phyloP scores from a whole-genome alignment of 2,888 invertebrate species.

The Siphonodentalium dalli region DNA sequence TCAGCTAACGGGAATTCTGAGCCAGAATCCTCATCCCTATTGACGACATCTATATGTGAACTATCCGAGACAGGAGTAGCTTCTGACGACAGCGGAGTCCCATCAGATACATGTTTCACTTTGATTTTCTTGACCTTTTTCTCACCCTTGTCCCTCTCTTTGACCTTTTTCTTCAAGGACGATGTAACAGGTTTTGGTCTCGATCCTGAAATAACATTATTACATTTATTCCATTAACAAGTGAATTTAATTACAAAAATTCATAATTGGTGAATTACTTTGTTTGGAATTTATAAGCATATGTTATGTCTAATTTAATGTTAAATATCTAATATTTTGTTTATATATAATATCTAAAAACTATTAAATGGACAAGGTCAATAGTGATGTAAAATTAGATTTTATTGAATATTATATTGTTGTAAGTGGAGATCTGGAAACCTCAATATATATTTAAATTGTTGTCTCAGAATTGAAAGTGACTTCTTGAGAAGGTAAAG shows the following conservation, averaged over 20 bases:
- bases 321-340: too few species aligned
- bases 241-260: constrained; percentile 1
- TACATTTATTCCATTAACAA: not conserved
- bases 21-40: constrained; percentile 30
- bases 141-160: constrained; percentile 41
- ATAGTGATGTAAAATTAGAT: too few species aligned
- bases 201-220: not conserved
- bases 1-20: constrained; percentile 37
- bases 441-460: too few species aligned
- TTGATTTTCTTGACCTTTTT: constrained; percentile 39
- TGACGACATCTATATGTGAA: constrained; percentile 19
- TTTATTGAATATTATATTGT: too few species aligned
- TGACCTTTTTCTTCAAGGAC: constrained; percentile 37
- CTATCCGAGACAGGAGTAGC: constrained; percentile 1
- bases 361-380: too few species aligned
- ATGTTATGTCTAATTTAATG: too few species aligned
- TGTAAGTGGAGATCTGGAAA: too few species aligned
- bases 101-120: constrained; percentile 17
- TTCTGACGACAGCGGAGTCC: not conserved
- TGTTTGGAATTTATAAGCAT: too few species aligned
- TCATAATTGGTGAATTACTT: too few species aligned
- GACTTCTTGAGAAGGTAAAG: too few species aligned
- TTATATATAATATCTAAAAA: too few species aligned
- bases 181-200: not conserved
- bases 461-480: too few species aligned